A percentile compares a stretch with the other conserved stretches of the same genome.
phyloP scores from a whole-genome alignment of 2,113 vertebrate genomes.

The Albula goreensis region DNA sequence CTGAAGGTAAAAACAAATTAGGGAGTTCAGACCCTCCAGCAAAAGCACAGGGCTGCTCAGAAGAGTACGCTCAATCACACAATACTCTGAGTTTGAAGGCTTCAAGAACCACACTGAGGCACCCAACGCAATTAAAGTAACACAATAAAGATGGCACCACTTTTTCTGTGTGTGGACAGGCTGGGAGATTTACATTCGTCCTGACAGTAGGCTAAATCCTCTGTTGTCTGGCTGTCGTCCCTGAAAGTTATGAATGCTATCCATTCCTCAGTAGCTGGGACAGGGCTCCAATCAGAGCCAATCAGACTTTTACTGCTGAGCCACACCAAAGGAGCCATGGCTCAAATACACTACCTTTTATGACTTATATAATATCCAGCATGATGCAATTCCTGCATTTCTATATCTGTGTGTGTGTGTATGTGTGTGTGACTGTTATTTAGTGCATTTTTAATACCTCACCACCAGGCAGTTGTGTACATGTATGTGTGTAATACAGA shows the following conservation, averaged over 20 bases:
- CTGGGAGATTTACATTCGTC: conserved; percentile 33
- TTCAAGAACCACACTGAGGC: background rate
- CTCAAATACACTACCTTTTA: background rate
- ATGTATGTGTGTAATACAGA: no score
- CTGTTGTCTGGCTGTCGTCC: conserved; percentile 8
- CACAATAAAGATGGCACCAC: conserved; percentile 3
- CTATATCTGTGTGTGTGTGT: no score
- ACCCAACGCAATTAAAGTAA: background rate
- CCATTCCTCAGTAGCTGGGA: conserved; percentile 30
- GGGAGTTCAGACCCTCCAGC: background rate
- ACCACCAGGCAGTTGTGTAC: no score
- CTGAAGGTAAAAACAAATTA: background rate
- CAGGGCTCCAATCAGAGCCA: conserved; percentile 10
- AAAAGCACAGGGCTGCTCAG: no score
- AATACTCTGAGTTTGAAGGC: no score
- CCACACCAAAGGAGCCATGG: conserved; percentile 15
- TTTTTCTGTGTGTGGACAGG: conserved; percentile 19
- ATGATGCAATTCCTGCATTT: no score
- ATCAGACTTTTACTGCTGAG: conserved; percentile 46
- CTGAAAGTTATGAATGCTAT: conserved; percentile 37
- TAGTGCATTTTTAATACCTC: no score
- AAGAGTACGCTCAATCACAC: background rate
- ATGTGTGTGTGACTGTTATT: no score
- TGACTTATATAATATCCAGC: background rate
- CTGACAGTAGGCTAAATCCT: conserved; percentile 2